Conservation (phyloP, 2,888 invertebrate species). For the Bursaphelenchus okinawaensis region DNA sequence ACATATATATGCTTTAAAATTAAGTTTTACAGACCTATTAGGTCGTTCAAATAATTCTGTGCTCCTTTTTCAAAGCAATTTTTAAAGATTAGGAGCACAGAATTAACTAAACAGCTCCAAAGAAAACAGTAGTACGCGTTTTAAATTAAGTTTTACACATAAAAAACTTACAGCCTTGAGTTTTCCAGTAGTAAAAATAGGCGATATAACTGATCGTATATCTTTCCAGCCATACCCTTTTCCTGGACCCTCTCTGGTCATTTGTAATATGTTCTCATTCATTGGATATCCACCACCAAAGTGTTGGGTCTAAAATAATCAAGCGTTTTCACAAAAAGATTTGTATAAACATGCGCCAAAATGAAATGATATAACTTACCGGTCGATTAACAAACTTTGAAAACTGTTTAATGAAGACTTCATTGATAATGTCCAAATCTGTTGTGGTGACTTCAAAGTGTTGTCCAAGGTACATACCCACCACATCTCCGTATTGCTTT, state of each 20-base stretch:
- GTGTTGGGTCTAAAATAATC: constrained; percentile 3
- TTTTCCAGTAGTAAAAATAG: constrained; percentile 69
- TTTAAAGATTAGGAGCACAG: too few species aligned
- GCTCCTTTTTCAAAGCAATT: too few species aligned
- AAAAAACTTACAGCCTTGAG: constrained; percentile 60
- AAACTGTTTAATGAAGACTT: constrained; percentile 46
- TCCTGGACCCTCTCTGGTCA: constrained; percentile 8
- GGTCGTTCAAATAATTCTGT: too few species aligned
- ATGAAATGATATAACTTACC: too few species aligned
- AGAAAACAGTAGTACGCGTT: too few species aligned
- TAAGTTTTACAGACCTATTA: too few species aligned
- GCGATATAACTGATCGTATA: constrained; percentile 66
- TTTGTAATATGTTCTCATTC: constrained; percentile 17
- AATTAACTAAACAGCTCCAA: too few species aligned
- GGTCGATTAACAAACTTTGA: constrained; percentile 40
- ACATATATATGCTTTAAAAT: too few species aligned
- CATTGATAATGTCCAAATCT: constrained; percentile 39
- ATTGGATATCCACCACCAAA: constrained; percentile 16
- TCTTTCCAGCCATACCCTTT: constrained; percentile 66
- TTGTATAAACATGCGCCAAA: not conserved
- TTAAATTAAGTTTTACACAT: not conserved
- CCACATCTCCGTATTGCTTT: constrained; percentile 26
- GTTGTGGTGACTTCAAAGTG: constrained; percentile 15
- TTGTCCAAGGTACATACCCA: not conserved
- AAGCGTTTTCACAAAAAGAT: constrained; percentile 5